Base-by-base conservation (phyloP, 2,888 invertebrate genomes). In the Liopterus haemorrhoidalis region DNA sequence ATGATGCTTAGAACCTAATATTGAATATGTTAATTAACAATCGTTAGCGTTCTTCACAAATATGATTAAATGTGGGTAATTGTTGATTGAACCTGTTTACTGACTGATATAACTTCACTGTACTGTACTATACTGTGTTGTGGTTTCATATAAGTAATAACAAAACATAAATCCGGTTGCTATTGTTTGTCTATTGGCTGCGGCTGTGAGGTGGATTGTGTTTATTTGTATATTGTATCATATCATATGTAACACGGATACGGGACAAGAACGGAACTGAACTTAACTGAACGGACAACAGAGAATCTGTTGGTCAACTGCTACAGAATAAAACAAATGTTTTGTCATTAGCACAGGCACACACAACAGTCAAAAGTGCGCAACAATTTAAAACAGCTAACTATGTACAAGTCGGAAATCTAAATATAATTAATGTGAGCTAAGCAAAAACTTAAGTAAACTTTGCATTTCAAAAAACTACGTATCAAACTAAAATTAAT, bases 41-140 rank as follows among this genome's bases (percentile, higher is more conserved):
- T 52, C 48, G 47, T 33, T 46, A 48, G 40, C 51, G 32, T 61
- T 64, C 64, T 64, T 67, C 66, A 66, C 63, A 62, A 66, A 62
- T 62, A 65, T 59, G 65, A 61, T 67, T 62, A 57, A 66, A 66
- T 69, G 68, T 69, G 68, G 69, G 66, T 58, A 66, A 67, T 60
- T 60, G 58, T 61, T 65, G 44, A 49, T 49, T 48, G 32, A 48
- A n/a, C 20, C 40, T 38, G 48, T 35, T 20, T 33, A 45, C 33
- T 45, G 40, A 33, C 38, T 42, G 21, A 19, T 30, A 33, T 33
- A 22, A 21, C 11, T 48, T 36, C 40, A 21, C 39, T 45, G 41
- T 48, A 46, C 50, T 56, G 59, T 59, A 51, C 57, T 58, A 63
- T 65, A 66, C 66, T 67, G 67, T 65, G 63, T 64, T 64, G 61